These are phyloP conservation scores for Rhincodon typus DNA, from an alignment of 2,797 vertebrate species.

Conservation along the genomic window DNA sequence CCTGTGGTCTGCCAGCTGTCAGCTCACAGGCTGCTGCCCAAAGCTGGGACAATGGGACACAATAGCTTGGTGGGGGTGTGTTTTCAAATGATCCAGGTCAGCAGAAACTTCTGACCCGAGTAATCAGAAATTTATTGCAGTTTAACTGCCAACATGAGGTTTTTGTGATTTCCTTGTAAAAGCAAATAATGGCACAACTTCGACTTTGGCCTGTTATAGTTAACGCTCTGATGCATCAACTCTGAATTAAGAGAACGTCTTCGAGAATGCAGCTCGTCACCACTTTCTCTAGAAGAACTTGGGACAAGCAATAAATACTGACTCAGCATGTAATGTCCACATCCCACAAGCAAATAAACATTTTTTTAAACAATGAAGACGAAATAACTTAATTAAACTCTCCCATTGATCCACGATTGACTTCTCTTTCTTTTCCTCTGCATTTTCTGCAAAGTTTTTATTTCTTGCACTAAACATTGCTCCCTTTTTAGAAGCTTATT, in stretches of 20 bases:
- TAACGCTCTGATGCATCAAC: neutral
- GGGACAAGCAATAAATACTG: too few relatives aligned
- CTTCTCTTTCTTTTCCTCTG: neutral
- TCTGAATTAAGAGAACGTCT: neutral
- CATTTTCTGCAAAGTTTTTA: neutral
- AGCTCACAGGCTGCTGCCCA: neutral
- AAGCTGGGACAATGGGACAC: neutral
- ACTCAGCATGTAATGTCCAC: too few relatives aligned
- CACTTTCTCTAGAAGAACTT: too few relatives aligned
- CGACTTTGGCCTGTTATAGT: neutral
- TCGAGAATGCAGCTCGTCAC: too few relatives aligned
- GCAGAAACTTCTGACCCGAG: neutral
- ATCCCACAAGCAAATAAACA: too few relatives aligned
- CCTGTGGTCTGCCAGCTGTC: neutral
- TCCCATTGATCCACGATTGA: neutral
- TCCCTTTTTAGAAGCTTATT: neutral
- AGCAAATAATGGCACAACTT: neutral
- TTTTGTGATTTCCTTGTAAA: neutral
- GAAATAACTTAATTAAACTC: neutral
- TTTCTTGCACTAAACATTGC: neutral
- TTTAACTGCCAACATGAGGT: neutral
- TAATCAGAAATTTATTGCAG: neutral
- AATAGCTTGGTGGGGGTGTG: too few relatives aligned
- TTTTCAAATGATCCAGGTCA: neutral
- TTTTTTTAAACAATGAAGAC: neutral